phyloP scores from a whole-genome alignment of 2,797 vertebrate species.

The Gymnoscopelus braueri region DNA sequence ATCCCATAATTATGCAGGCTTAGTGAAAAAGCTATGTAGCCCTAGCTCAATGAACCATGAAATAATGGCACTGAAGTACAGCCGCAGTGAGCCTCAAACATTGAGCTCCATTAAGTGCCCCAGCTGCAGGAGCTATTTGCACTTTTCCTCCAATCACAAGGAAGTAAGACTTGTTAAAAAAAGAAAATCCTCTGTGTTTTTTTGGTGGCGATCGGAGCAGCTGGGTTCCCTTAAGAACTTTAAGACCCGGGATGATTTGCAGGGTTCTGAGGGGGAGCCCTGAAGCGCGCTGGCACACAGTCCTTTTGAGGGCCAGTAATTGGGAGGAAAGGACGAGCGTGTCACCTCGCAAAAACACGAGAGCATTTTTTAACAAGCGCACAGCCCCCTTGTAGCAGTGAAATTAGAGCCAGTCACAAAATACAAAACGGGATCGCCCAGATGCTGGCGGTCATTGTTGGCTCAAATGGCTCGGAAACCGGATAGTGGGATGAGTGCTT shows the following conservation, averaged over 20 bases:
- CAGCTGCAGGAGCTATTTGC: constrained; percentile 79
- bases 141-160: constrained; percentile 72
- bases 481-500: constrained; percentile 32
- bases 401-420: constrained; percentile 73
- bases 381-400: constrained; percentile 59
- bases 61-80: constrained; percentile 68
- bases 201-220: constrained; percentile 66
- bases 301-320: constrained; percentile 77
- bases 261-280: constrained; percentile 74
- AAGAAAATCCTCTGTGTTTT: constrained; percentile 61
- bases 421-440: constrained; percentile 51
- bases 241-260: constrained; percentile 78
- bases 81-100: constrained; percentile 54
- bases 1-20: constrained; percentile 44
- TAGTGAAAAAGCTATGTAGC: constrained; percentile 68
- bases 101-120: constrained; percentile 60
- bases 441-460: constrained; percentile 47
- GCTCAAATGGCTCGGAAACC: constrained; percentile 36
- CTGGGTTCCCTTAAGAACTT: constrained; percentile 77
- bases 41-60: constrained; percentile 74
- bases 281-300: constrained; percentile 52
- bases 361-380: constrained; percentile 71
- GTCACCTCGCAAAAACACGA: constrained; percentile 74
- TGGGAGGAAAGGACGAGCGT: constrained; percentile 75
- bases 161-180: constrained; percentile 74